Base-by-base conservation (phyloP, 1,140 invertebrate genomes). In the Neodiprion fabricii region DNA sequence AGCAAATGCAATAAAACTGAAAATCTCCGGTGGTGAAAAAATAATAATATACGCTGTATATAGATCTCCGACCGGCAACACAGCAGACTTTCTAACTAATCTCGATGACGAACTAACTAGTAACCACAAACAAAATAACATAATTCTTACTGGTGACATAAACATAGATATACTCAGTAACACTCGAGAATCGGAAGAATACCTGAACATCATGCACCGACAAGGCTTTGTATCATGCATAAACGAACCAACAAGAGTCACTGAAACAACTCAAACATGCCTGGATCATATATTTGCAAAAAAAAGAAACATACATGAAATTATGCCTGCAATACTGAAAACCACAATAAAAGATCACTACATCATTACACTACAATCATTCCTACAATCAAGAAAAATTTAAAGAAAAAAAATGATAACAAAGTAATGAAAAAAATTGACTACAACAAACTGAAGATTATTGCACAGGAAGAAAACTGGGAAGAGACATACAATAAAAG, bases 71-170 rank as follows among this genome's bases (percentile, higher is more conserved):
- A 17, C 17, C 17, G 17, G 17, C 17, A 17, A 17, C 17, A 17
- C 17, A 17, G 17, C 17, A 17, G 17, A 17, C 17, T 17, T 17
- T 17, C 17, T 17, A 17, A 17, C 17, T 17, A 17, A 17, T 17
- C 17, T 17, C 17, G 17, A 17, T 17, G 17, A 17, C 17, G 17
- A 17, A 17, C 17, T 17, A 17, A 17, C 17, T 17, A 17, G 0
- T 17, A 17, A 17, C 17, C 17, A 17, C 17, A 17, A 17, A 17
- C 17, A 53, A 14, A 53, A 71, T 23, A 28, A 71, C n/a, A n/a
- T 71, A 48, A 71, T 48, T n/a, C 17, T 71, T 14, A 48, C 47
- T 48, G 70, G 70, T 48, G 70, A 71, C 70, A 71, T 71, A 14
- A 40, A 71, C 48, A 71, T 71, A 9, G 48, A 71, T 48, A 71